Base-by-base conservation (phyloP, 2,888 invertebrate species). In the Spisula solida region DNA sequence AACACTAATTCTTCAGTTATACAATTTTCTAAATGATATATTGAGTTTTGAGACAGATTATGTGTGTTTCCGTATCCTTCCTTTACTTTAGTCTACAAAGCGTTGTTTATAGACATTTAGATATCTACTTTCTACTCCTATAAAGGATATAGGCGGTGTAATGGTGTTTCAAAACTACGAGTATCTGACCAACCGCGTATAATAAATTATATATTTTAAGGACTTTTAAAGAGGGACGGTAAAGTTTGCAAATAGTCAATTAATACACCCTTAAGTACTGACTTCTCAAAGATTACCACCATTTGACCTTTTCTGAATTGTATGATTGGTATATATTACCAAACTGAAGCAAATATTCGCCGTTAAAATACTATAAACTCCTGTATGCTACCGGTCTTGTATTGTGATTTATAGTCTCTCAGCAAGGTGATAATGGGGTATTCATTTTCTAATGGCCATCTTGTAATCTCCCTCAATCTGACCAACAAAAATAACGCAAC, bases 231-330 rank as follows among this genome's bases (percentile, higher is more conserved):
- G 12, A n/a, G 60, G 25, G n/a, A 25, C 60, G 25, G n/a, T 66
- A 66, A 66, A 1, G 60, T 66, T 25, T 51, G 51, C 60, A 25
- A 66, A 66, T 66, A 66, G 60, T 10, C 60, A 66, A 66, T 66
- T 66, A 8, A 66, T 25, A n/a, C 25, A 12, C 25, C 60, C 25
- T 66, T 66, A 66, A 25, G 60, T 66, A 66, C 60, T 25, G 10
- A 25, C 60, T 25, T 66, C n/a, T 66, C 25, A n/a, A 56, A 66
- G 60, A 25, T 66, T 25, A 8, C 25, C 8, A 25, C 20, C 60
- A 25, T 66, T 66, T 66, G 12, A 25, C n/a, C 60, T 66, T 66
- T 66, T 66, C 60, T 66, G 60, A 66, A 25, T 25, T n/a, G 60
- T 66, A 66, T 66, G 25, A 66, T 1, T 25, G 0, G 60, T 66